Conservation (phyloP, 2,888 invertebrate genomes). For the Limnephilus auricula region DNA sequence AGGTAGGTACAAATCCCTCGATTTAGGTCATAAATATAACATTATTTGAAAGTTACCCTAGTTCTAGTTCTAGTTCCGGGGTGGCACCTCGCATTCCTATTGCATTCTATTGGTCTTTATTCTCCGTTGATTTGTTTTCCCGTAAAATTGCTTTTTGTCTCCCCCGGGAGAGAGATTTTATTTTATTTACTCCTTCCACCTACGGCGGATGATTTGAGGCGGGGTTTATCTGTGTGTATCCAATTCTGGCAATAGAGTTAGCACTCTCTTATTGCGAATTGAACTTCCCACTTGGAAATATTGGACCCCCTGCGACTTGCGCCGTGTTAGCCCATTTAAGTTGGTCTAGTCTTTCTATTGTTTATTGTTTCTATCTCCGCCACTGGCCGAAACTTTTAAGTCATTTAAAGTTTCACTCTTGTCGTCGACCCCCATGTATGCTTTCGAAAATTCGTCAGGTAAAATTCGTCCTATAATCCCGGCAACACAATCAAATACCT, state of each 20-base stretch:
- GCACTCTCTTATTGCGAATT: constrained; percentile 46
- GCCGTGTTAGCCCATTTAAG: constrained; percentile 43
- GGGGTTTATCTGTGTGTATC: constrained; percentile 40
- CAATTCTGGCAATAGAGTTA: constrained; percentile 49
- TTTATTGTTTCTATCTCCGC: constrained; percentile 36
- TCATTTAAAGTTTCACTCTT: constrained; percentile 34
- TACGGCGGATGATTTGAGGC: constrained; percentile 53
- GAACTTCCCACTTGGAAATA: constrained; percentile 43
- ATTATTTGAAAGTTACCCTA: constrained; percentile 12
- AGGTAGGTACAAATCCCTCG: constrained; percentile 13
- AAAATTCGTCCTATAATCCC: neutral
- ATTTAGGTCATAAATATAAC: constrained; percentile 23
- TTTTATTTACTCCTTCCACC: constrained; percentile 59
- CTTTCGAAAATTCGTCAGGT: neutral
- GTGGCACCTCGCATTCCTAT: constrained; percentile 46
- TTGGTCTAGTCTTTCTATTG: constrained; percentile 28
- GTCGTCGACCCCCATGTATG: neutral
- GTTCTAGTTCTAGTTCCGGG: neutral
- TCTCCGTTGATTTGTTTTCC: constrained; percentile 65
- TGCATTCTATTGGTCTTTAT: constrained; percentile 53
- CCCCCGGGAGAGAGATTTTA: constrained; percentile 63
- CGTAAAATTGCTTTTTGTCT: constrained; percentile 65
- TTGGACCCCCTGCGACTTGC: constrained; percentile 32
- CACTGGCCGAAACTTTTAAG: constrained; percentile 30
- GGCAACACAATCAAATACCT: neutral